Percentiles rank a stretch among this genome's conserved stretches.
phyloP scores from a whole-genome alignment of 2,797 vertebrate species.

The Sebastes oblongus region DNA sequence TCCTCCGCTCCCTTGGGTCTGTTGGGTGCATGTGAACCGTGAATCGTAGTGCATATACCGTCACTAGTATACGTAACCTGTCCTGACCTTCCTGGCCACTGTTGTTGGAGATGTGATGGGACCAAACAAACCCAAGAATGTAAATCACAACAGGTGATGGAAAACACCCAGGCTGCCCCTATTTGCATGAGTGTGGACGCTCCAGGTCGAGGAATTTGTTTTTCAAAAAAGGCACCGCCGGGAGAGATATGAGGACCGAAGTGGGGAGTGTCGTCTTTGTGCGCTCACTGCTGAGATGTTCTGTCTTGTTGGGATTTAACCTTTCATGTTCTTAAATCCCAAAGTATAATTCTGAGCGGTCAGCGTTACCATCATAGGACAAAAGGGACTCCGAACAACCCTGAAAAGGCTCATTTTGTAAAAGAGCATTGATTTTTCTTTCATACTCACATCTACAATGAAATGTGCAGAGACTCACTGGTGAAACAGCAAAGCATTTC shows the following conservation, averaged over 20 bases:
- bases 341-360: neutral
- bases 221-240: slow-evolving; percentile 77
- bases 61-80: slow-evolving; percentile 2
- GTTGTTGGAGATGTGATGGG: slow-evolving; percentile 8
- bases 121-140: slow-evolving; percentile 72
- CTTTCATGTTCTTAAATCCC: neutral
- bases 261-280: neutral
- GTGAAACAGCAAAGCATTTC: neutral
- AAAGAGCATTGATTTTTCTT: slow-evolving; percentile 13
- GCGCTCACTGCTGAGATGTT: neutral
- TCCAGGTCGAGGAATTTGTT: slow-evolving; percentile 77
- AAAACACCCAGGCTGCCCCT: slow-evolving; percentile 70
- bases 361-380: neutral
- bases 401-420: neutral
- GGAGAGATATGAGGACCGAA: neutral
- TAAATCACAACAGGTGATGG: slow-evolving; percentile 81
- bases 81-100: slow-evolving; percentile 45
- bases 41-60: neutral
- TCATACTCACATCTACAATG: neutral
- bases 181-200: slow-evolving; percentile 82
- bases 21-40: neutral
- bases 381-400: neutral
- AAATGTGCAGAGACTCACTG: neutral
- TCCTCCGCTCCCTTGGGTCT: neutral
- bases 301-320: neutral